A percentile compares a stretch with the other conserved stretches of the same genome.
Conservation (phyloP, 1,140 invertebrate species). For the Eufriesea mexicana region DNA sequence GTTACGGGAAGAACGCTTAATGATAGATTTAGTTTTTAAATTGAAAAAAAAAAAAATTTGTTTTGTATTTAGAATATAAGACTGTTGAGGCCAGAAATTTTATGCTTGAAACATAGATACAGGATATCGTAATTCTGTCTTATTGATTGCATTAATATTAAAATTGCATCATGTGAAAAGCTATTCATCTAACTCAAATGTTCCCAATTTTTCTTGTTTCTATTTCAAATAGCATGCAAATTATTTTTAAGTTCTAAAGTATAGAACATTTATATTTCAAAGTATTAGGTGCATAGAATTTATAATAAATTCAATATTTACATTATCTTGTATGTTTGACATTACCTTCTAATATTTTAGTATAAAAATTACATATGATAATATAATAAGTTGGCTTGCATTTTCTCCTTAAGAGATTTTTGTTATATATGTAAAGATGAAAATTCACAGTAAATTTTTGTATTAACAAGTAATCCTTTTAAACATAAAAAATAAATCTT, state of each 20-base stretch:
- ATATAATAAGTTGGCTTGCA: neutral
- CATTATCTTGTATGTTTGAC: constrained; percentile 5
- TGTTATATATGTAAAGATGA: neutral
- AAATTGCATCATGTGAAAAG: constrained; percentile 10
- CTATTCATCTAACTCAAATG: constrained; percentile 1
- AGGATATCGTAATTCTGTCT: constrained; percentile 1
- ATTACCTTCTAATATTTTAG: neutral
- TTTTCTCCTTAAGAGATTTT: neutral
- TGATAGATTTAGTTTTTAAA: constrained; percentile 79
- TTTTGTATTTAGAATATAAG: constrained; percentile 64
- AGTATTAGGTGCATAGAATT: constrained; percentile 10
- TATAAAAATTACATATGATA: neutral
- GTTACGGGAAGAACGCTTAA: constrained; percentile 79
- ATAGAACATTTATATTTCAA: constrained; percentile 18
- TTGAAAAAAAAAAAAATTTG: constrained; percentile 44
- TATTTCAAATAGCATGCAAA: constrained; percentile 7
- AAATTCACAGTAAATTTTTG: neutral
- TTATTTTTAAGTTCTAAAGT: constrained; percentile 17
- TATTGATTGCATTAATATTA: constrained; percentile 33
- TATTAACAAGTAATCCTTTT: neutral
- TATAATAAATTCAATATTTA: constrained; percentile 19
- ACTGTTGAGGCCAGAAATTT: constrained; percentile 59
- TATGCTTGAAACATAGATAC: constrained; percentile 34
- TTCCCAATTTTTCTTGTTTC: constrained; percentile 12
- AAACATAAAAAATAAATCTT: neutral